A percentile compares a stretch with the other conserved stretches of the same genome.
These are phyloP conservation scores for Leucophenga varia DNA, from an alignment of 1,140 invertebrate species.

Conservation along the genomic window DNA sequence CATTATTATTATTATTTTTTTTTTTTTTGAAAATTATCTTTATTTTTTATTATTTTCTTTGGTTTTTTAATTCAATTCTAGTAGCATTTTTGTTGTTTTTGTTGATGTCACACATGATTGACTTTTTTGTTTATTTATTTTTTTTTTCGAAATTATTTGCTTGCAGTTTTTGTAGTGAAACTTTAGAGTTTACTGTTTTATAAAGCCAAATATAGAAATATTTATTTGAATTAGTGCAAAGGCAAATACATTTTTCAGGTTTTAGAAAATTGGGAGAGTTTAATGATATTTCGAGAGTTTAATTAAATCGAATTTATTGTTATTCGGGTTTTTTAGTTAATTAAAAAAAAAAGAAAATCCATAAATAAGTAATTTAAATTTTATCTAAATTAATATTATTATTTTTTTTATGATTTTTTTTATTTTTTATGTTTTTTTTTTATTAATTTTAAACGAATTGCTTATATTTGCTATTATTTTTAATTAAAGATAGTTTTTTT, in stretches of 20 bases:
- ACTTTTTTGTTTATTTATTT: slow-evolving; percentile 18
- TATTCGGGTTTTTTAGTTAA: no score
- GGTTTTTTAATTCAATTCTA: slow-evolving; percentile 34
- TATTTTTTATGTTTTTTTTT: slow-evolving; percentile 28
- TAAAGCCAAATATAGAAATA: no score
- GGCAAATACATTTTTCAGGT: slow-evolving; percentile 1
- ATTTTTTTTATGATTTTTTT: slow-evolving; percentile 45
- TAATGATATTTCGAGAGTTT: not conserved
- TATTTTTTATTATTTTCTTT: slow-evolving; percentile 36
- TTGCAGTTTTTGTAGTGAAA: slow-evolving; percentile 34
- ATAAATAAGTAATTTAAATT: slow-evolving; percentile 33
- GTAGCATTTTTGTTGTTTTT: slow-evolving; percentile 41
- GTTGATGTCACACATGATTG: slow-evolving; percentile 46
- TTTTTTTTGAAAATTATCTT: slow-evolving; percentile 2
- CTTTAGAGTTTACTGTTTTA: no score
- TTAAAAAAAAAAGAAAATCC: slow-evolving; percentile 47
- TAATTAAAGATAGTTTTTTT: slow-evolving; percentile 45
- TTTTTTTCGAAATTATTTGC: slow-evolving; percentile 11
- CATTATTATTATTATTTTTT: slow-evolving; percentile 50
- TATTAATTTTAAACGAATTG: slow-evolving; percentile 44
- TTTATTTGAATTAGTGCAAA: no score
- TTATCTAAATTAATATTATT: slow-evolving; percentile 50
- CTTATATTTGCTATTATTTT: slow-evolving; percentile 33
- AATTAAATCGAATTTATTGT: no score
- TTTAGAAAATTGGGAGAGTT: slow-evolving; percentile 26